Conservation (phyloP, 2,888 invertebrate genomes). For the Andrena dorsata region DNA sequence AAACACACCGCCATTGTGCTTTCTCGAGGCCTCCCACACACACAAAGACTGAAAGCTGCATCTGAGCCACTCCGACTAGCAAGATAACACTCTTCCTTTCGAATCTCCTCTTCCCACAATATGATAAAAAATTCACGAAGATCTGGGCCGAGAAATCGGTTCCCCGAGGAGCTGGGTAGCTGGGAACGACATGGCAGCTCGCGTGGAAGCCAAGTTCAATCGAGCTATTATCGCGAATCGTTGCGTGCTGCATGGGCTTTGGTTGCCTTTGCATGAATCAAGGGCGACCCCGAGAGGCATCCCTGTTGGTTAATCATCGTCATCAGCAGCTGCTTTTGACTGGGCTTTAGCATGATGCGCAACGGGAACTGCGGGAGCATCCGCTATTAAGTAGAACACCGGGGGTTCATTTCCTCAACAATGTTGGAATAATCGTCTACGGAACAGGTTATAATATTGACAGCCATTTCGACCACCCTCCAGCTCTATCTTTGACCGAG, state of each 20-base stretch:
- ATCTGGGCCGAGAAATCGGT: neutral
- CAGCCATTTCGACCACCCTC: neutral
- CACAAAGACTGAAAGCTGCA: no score
- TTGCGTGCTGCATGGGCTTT: constrained; percentile 23
- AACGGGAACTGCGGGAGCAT: constrained; percentile 40
- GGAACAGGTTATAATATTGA: constrained; percentile 38
- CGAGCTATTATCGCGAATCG: constrained; percentile 40
- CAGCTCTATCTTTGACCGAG: neutral
- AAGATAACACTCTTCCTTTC: no score
- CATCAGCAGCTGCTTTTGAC: constrained; percentile 56
- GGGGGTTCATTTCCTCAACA: constrained; percentile 55
- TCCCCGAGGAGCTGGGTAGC: constrained; percentile 9
- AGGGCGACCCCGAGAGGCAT: constrained; percentile 42
- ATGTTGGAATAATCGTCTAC: constrained; percentile 53
- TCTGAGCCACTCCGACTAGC: no score
- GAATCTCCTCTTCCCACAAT: no score
- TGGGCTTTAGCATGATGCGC: constrained; percentile 19
- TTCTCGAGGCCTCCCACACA: no score
- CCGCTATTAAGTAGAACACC: constrained; percentile 57
- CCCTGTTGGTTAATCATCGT: constrained; percentile 51
- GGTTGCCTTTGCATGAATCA: constrained; percentile 47
- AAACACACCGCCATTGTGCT: no score
- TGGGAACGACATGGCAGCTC: neutral
- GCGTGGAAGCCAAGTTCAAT: constrained; percentile 15
- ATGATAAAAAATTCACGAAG: constrained; percentile 24